Base-by-base conservation (phyloP, 1,140 invertebrate genomes). In the Parapsyche elsis region DNA sequence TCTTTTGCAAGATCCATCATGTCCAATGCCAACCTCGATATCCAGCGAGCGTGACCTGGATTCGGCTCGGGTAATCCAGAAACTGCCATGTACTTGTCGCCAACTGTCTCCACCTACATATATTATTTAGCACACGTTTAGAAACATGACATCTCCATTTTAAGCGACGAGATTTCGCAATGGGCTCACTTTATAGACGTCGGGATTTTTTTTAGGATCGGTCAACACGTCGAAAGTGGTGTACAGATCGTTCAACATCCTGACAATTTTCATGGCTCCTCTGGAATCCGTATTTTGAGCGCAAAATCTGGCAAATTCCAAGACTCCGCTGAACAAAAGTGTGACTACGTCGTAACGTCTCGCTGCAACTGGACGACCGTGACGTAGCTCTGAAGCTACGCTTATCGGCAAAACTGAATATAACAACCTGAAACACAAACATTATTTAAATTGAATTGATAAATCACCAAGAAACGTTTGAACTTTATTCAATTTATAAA, bases 81-180 rank as follows among this genome's bases (percentile, higher is more conserved):
- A 5, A 99, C 97, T 0, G 97, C 97, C 98, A 99, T 99, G 87
- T 99, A 99, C 87, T 99, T 99, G 88, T 99, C 98, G 83, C 98
- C 98, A 21, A 99, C 96, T n/a, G 98, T 99, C 90, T 99, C 98
- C 49, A 99, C 98, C 97, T 99, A 87, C 38, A 71, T 67, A 23
- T 9, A 26, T 26, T 67, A 67, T 26, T 14, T 67, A 21, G n/a
- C n/a, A 61, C 16, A 61, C 7, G 16, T 16, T 61, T 19, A 21
- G 5, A 16, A 2, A 61, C 38, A 53, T 16, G 26, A 38, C 7
- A 38, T 7, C 7, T 38, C 30, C n/a, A 44, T 49, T 74, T 44
- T 1, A 44, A 71, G 30, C 1, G 64, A 12, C 16, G 73, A 53
- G 12, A 38, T 61, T 12, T 46, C 73, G 26, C 12, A 59, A 46